Evolutionary conservation across 2,888 invertebrate species (phyloP), one percentile per base, ranked within the genome.

Genomic region (Ceramica pisi): DNA sequence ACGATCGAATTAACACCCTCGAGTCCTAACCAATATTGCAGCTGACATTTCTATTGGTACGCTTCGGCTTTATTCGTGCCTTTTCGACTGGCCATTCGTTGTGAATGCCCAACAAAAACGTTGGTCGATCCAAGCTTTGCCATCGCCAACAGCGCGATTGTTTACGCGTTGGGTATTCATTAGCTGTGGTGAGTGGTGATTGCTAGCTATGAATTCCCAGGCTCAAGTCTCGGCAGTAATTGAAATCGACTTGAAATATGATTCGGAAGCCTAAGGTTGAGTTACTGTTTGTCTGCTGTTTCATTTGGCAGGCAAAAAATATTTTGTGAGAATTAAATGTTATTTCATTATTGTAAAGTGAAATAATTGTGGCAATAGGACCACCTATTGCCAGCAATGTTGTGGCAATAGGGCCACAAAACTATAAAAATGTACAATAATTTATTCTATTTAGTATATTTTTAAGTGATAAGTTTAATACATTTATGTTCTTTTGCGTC

Each of bases 21-120:
- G 41, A 60, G 4, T 35, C 67, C 63, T 70, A 63, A 71, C 75
- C 84, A 68, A 84, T 82, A 84, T 78, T 80, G 85, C 71, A 74
- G 74, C 61, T 82, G 83, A 84, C 83, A 69, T 76, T 78, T 84
- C 77, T 82, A 84, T 84, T 76, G 83, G 21, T 38, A 35, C 64
- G 19, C 59, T 56, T 71, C 71, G 71, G 63, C 66, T 66, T 77
- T 81, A 81, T 75, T 71, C 76, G 70, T 67, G 75, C 62, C 67
- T 75, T 75, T 80, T 71, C 64, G 69, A 57, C 8, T 51, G 57
- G 50, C 62, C 35, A 55, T 67, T 71, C 59, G 53, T 78, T 75
- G 72, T 79, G 70, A 69, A 65, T 71, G 68, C 23, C 66, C 35
- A 75, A 77, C 84, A 82, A 84, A 80, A 84, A 81, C 84, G 74